Percentiles rank a stretch among this genome's conserved stretches.
These are phyloP conservation scores for Aphelocoma californica DNA, from an alignment of 2,797 vertebrate species.

Conservation along the genomic window DNA sequence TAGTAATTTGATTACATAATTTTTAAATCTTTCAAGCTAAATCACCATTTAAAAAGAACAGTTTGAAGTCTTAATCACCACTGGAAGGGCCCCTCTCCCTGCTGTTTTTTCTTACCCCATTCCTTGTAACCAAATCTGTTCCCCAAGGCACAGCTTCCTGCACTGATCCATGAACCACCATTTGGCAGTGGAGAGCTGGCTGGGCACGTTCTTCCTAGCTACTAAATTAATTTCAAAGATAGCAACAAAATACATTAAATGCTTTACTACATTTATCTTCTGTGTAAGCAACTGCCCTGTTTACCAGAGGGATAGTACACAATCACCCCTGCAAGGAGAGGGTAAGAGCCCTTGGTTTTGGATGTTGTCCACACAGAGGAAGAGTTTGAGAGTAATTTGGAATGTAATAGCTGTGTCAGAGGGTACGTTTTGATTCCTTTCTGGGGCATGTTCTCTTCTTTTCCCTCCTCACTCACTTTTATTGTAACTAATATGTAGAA, in stretches of 20 bases:
- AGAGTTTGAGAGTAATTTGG: not conserved
- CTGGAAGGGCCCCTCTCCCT: conserved; percentile 44
- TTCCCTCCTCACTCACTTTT: not conserved
- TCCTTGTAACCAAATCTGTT: conserved; percentile 37
- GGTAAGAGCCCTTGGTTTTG: not conserved
- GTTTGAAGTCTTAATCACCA: conserved; percentile 73
- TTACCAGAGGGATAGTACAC: not conserved
- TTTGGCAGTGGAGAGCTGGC: not conserved
- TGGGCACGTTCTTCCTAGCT: not conserved
- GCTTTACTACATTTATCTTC: not conserved
- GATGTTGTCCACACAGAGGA: not conserved
- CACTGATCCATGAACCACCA: not conserved
- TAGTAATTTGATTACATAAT: conserved; percentile 75
- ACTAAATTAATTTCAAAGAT: not conserved
- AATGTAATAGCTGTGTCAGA: not conserved
- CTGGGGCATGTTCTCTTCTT: not conserved
- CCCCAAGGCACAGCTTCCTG: not conserved
- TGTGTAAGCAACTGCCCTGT: not conserved
- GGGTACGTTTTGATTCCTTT: not conserved
- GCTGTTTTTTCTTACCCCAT: conserved; percentile 50
- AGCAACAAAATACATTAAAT: not conserved
- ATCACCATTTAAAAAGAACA: conserved; percentile 66
- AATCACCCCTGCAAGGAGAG: not conserved
- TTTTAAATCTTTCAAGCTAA: conserved; percentile 71
- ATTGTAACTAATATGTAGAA: not conserved